Evolutionary conservation across 2,113 vertebrate genomes (phyloP).

Genomic region (Rhea pennata): DNA sequence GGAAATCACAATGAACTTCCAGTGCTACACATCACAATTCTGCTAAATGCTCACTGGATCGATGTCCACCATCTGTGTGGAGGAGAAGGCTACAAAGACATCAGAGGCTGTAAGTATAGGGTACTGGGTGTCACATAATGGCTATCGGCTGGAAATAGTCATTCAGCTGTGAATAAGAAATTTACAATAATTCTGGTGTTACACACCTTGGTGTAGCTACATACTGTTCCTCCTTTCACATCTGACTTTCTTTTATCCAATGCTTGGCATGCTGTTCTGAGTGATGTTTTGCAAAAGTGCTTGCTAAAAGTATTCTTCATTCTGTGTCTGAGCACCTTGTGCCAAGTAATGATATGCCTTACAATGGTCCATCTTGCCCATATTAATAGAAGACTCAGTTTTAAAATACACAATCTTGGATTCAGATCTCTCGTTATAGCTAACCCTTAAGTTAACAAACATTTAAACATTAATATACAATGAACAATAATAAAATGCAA

Average conservation of each 20-base stretch:
- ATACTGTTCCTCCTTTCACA: background rate
- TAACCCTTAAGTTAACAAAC: no score
- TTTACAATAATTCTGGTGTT: background rate
- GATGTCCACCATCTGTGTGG: background rate
- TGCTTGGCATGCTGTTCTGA: background rate
- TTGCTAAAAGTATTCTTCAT: background rate
- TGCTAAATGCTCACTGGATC: background rate
- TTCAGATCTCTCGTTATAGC: no score
- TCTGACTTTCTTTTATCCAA: rapidly evolving
- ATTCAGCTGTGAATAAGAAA: background rate
- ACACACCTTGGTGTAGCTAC: background rate
- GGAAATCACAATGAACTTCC: background rate
- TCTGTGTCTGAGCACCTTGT: background rate
- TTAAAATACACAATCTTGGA: no score
- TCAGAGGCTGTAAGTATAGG: background rate
- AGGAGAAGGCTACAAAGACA: background rate
- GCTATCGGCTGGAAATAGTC: background rate
- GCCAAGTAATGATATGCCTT: background rate
- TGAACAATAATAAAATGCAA: no score
- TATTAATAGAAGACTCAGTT: no score
- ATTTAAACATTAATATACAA: no score
- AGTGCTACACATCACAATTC: background rate
- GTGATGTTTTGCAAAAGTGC: background rate
- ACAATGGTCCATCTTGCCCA: background rate
- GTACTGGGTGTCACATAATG: background rate